These are phyloP conservation scores for Spisula subtruncata DNA, from an alignment of 2,888 invertebrate genomes.

Conservation along the genomic window DNA sequence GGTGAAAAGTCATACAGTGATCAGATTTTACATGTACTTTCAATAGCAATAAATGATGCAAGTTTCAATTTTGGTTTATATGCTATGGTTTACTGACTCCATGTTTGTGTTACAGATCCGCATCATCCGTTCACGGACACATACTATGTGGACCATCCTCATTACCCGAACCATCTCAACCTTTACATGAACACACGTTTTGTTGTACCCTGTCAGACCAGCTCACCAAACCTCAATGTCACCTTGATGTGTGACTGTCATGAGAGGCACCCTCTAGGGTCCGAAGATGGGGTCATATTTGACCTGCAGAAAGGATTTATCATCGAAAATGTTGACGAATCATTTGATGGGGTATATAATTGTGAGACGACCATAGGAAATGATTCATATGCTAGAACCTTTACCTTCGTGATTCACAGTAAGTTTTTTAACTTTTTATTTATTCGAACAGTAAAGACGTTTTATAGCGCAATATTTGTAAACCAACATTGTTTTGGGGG, in stretches of 20 bases:
- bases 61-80: too few species aligned
- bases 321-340: constrained; percentile 69
- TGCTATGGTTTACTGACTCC: too few species aligned
- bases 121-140: constrained; percentile 61
- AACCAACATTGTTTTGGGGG: too few species aligned
- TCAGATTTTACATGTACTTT: too few species aligned
- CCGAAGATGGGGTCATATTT: constrained; percentile 69
- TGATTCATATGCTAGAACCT: constrained; percentile 12
- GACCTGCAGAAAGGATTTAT: constrained; percentile 73
- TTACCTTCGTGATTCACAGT: constrained; percentile 33
- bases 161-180: constrained; percentile 43
- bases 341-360: constrained; percentile 70
- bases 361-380: constrained; percentile 66
- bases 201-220: constrained; percentile 73
- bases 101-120: constrained; percentile 67
- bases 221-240: constrained; percentile 74
- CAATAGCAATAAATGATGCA: too few species aligned
- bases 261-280: constrained; percentile 25
- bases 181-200: constrained; percentile 57
- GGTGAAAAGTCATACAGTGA: too few species aligned
- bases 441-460: too few species aligned
- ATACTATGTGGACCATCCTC: constrained; percentile 31
- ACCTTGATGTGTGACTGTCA: constrained; percentile 51
- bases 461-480: too few species aligned
- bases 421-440: not conserved